Conservation (phyloP, 2,797 vertebrate species). For the Megaceryle alcyon region DNA sequence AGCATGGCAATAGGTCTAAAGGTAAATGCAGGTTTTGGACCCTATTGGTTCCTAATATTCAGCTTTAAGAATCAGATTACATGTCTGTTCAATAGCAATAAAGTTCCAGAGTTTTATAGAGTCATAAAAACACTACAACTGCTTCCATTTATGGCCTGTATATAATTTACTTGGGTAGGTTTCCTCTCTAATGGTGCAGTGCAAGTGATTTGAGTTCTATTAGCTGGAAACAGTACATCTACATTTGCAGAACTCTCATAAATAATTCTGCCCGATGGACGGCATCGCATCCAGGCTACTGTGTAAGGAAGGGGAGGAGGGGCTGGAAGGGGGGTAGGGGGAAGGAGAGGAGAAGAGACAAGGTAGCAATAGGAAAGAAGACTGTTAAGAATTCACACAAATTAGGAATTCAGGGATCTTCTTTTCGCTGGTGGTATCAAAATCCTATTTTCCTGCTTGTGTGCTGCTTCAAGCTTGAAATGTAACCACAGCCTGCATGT, state of each 20-base stretch:
- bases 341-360: background rate
- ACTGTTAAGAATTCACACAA: background rate
- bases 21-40: constrained; percentile 34
- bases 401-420: background rate
- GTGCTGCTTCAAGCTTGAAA: background rate
- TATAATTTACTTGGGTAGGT: constrained; percentile 69
- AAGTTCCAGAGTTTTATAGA: constrained; percentile 78
- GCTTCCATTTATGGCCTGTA: constrained; percentile 72
- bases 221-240: constrained; percentile 76
- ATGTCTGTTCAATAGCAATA: constrained; percentile 80
- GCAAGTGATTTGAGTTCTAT: constrained; percentile 72
- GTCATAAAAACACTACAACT: constrained; percentile 72
- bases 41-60: constrained; percentile 48
- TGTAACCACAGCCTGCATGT: background rate
- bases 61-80: constrained; percentile 72
- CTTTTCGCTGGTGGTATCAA: background rate
- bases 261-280: constrained; percentile 46
- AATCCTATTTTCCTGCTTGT: constrained; percentile 7
- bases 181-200: constrained; percentile 76
- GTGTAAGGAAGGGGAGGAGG: background rate
- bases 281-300: background rate
- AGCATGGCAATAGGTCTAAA: background rate
- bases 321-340: background rate
- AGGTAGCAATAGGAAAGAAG: background rate
- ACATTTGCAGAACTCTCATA: constrained; percentile 71